Conservation (phyloP, 2,888 invertebrate species). For the Lycocerus yunnanus region DNA sequence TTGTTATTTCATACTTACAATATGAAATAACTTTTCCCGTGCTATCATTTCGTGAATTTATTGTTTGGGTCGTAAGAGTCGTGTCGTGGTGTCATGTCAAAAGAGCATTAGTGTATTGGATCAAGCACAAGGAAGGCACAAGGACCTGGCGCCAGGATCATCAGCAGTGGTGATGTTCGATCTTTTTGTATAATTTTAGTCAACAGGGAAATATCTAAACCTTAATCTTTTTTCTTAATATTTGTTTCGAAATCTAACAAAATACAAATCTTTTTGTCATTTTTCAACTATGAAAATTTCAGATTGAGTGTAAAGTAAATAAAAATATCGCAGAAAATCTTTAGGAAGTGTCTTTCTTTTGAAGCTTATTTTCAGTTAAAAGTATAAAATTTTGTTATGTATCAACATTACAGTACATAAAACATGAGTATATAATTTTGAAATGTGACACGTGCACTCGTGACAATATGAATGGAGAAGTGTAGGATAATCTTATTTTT, state of each 20-base stretch:
- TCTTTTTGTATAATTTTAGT: constrained; percentile 3
- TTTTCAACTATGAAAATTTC: not conserved
- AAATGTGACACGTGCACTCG: not conserved
- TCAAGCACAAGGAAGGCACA: constrained; percentile 24
- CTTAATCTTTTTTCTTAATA: not conserved
- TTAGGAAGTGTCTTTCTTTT: not conserved
- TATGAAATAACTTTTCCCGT: not conserved
- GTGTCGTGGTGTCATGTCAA: constrained; percentile 4
- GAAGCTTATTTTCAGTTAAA: not conserved
- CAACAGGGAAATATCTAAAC: not conserved
- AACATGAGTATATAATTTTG: not conserved
- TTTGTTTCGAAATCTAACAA: not conserved
- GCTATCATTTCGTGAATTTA: not conserved
- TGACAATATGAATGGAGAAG: not conserved
- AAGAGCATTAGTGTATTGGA: constrained; percentile 19
- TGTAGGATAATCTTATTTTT: not conserved
- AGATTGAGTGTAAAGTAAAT: not conserved
- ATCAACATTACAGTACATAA: not conserved
- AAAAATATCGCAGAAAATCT: not conserved
- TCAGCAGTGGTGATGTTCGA: constrained; percentile 19
- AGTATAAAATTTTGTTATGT: not conserved
- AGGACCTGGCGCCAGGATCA: constrained; percentile 29
- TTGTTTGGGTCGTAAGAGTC: not conserved
- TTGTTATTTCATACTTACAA: too few relatives aligned
- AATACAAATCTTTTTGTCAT: not conserved